These are phyloP conservation scores for Herminia tarsipennalis DNA, from an alignment of 2,888 invertebrate genomes.

Conservation along the genomic window DNA sequence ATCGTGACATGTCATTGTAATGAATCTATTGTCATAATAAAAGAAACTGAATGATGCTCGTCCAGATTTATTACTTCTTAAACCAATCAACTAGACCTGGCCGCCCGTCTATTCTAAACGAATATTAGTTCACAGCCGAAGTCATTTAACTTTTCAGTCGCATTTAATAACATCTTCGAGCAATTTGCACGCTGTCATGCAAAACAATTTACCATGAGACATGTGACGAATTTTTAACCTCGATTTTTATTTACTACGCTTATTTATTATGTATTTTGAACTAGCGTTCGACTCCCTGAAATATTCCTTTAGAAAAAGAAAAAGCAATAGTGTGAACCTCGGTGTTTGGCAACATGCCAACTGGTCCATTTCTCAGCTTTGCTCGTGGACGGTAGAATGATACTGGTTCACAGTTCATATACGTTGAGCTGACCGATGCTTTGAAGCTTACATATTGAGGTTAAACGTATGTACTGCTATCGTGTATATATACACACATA, in stretches of 20 bases:
- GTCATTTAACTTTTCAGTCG: slow-evolving; percentile 59
- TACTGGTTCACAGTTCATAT: slow-evolving; percentile 80
- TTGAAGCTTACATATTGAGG: slow-evolving; percentile 75
- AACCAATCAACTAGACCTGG: slow-evolving; percentile 12
- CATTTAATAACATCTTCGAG: slow-evolving; percentile 59
- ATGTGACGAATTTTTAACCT: slow-evolving; percentile 71
- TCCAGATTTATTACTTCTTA: slow-evolving; percentile 25
- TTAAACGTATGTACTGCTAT: slow-evolving; percentile 65
- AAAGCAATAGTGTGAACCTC: slow-evolving; percentile 55
- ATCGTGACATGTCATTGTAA: slow-evolving; percentile 46
- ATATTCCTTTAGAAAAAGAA: slow-evolving; percentile 58
- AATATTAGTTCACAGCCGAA: slow-evolving; percentile 46
- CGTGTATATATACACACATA: slow-evolving; percentile 50
- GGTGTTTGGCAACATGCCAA: slow-evolving; percentile 71
- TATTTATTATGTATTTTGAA: slow-evolving; percentile 57
- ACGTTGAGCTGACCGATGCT: slow-evolving; percentile 71
- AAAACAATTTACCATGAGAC: slow-evolving; percentile 70
- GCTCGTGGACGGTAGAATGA: slow-evolving; percentile 66
- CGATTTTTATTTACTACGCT: slow-evolving; percentile 64
- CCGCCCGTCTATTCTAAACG: slow-evolving; percentile 26
- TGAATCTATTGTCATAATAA: slow-evolving; percentile 28
- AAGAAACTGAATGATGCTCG: slow-evolving; percentile 10
- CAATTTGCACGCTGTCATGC: slow-evolving; percentile 73
- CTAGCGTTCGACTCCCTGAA: slow-evolving; percentile 52
- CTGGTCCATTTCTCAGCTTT: slow-evolving; percentile 74